Conservation (phyloP, 2,888 invertebrate genomes). For the Nomada hirtipes region DNA sequence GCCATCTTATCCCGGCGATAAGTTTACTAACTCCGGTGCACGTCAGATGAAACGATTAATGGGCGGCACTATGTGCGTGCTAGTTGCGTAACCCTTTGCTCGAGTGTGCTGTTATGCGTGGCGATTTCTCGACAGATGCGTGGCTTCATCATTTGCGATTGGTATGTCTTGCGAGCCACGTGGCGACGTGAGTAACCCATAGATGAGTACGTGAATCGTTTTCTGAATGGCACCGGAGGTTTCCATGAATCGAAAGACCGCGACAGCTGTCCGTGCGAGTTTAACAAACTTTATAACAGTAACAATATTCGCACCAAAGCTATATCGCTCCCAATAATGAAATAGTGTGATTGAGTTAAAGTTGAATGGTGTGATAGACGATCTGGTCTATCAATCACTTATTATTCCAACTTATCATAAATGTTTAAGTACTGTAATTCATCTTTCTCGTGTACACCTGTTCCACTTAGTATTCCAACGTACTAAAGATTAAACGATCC, state of each 20-base stretch:
- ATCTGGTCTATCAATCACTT: too few species aligned
- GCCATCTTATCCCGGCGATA: background rate
- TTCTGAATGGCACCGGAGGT: constrained; percentile 50
- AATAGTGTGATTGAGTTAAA: too few species aligned
- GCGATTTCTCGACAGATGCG: constrained; percentile 49
- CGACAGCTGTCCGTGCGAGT: constrained; percentile 18
- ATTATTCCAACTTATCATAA: too few species aligned
- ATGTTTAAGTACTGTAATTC: too few species aligned
- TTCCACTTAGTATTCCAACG: too few species aligned
- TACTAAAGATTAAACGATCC: background rate
- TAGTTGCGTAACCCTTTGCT: constrained; percentile 35
- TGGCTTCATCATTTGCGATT: constrained; percentile 57
- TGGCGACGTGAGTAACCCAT: constrained; percentile 59
- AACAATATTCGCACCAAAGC: too few species aligned
- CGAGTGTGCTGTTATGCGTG: constrained; percentile 34
- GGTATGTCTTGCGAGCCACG: constrained; percentile 67
- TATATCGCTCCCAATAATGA: too few species aligned
- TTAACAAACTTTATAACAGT: constrained; percentile 29
- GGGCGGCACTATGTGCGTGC: constrained; percentile 11
- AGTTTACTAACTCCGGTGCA: background rate
- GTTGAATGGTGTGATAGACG: too few species aligned
- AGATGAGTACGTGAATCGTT: constrained; percentile 59
- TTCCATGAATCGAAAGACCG: constrained; percentile 51
- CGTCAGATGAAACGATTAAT: constrained; percentile 24
- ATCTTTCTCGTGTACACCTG: too few species aligned